Percentiles rank a stretch among this genome's conserved stretches.
These are phyloP conservation scores for Chelonia mydas DNA, from an alignment of 2,797 vertebrate species.

Conservation along the genomic window DNA sequence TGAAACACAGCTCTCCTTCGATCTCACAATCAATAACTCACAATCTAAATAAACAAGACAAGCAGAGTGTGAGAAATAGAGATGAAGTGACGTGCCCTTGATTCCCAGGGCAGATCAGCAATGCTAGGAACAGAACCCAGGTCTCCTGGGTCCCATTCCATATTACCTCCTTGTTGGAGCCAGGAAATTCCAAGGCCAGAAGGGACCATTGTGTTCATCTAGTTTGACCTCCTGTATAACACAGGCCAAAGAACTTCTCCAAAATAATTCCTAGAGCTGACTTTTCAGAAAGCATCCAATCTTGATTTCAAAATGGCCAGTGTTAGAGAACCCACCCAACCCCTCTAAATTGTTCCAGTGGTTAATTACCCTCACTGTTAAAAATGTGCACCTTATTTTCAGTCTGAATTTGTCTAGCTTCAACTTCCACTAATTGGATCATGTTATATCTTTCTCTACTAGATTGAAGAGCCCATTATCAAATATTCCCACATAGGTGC, in stretches of 20 bases:
- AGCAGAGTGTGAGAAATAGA: background rate
- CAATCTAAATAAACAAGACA: background rate
- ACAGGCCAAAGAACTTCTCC: background rate
- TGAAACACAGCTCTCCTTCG: background rate
- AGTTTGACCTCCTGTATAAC: background rate
- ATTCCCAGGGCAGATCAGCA: background rate
- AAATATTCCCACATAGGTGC: background rate
- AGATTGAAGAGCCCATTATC: background rate
- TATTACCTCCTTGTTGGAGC: background rate
- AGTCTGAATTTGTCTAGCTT: background rate
- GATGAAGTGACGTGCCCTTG: background rate
- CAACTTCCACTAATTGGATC: background rate
- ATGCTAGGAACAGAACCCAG: fast-evolving
- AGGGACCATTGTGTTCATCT: background rate
- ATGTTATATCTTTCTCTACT: background rate
- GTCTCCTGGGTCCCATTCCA: background rate
- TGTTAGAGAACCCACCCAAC: background rate
- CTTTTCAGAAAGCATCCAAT: background rate
- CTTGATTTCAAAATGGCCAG: background rate
- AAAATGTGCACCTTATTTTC: background rate
- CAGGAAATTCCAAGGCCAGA: background rate
- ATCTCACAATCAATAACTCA: background rate
- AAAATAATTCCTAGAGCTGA: background rate
- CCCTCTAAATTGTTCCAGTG: no score
- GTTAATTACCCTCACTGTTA: background rate